A percentile compares a stretch with the other conserved stretches of the same genome.
These are phyloP conservation scores for Neopipo cinnamomea DNA, from an alignment of 2,113 vertebrate genomes.

Conservation along the genomic window DNA sequence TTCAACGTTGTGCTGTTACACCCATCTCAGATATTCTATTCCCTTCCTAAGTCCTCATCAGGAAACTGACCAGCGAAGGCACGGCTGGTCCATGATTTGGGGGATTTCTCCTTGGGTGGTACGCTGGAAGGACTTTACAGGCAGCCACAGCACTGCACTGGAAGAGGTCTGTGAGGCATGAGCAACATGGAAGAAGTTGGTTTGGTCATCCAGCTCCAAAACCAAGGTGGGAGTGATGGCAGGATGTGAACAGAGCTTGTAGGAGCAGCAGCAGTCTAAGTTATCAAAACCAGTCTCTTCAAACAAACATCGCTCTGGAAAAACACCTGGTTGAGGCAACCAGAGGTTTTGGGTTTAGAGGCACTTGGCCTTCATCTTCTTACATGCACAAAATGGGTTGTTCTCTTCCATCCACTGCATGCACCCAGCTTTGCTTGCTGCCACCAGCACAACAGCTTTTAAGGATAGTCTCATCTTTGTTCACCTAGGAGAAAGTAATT, in stretches of 20 bases:
- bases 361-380: neutral
- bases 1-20: fast-evolving
- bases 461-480: neutral
- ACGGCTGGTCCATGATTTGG: neutral
- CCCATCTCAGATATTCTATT: neutral
- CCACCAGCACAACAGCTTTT: neutral
- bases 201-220: neutral
- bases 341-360: neutral
- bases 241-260: neutral
- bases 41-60: neutral
- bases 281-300: neutral
- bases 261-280: neutral
- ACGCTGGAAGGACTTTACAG: neutral
- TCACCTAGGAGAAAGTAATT: constrained; percentile 23
- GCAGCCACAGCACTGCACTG: neutral
- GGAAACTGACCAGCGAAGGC: neutral
- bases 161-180: neutral
- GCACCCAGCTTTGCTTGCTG: fast-evolving
- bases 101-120: neutral
- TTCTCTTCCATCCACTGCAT: neutral
- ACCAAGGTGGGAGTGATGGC: fast-evolving
- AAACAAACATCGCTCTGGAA: neutral
- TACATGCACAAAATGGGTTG: fast-evolving
- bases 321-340: neutral
- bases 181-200: neutral